Conservation (phyloP, 2,113 vertebrate genomes). For the Excalfactoria chinensis region DNA sequence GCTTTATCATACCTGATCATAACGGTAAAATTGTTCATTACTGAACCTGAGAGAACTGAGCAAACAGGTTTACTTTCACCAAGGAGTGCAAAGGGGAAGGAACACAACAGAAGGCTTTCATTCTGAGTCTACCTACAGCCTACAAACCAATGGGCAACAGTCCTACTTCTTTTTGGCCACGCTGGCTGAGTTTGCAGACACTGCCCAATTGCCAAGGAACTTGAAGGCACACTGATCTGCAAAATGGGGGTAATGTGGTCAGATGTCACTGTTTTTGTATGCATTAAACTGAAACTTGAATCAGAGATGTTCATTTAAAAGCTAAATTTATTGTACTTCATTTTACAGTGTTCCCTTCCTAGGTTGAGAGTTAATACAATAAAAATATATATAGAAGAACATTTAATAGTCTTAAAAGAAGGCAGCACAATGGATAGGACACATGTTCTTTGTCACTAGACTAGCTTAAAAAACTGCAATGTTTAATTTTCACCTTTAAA, state of each 20-base stretch:
- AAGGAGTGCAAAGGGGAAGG: background rate
- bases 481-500: conserved; percentile 79
- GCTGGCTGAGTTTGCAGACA: background rate
- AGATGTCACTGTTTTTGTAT: background rate
- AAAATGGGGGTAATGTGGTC: background rate
- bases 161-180: background rate
- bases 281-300: background rate
- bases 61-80: background rate
- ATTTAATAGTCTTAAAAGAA: conserved; percentile 78
- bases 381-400: conserved; percentile 75
- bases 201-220: background rate
- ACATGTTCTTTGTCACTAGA: conserved; percentile 78
- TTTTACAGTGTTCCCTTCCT: conserved; percentile 79
- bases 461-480: conserved; percentile 76
- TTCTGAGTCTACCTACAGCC: background rate
- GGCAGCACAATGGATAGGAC: conserved; percentile 75
- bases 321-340: conserved; percentile 84
- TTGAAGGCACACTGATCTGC: background rate
- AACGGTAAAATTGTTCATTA: background rate
- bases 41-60: background rate
- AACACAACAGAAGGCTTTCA: background rate
- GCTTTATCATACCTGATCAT: background rate
- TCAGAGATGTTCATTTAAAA: conserved; percentile 68
- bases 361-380: conserved; percentile 70
- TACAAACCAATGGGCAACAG: background rate